Evolutionary conservation across 2,113 vertebrate species (phyloP).

Genomic region (Prunella fulvescens): DNA sequence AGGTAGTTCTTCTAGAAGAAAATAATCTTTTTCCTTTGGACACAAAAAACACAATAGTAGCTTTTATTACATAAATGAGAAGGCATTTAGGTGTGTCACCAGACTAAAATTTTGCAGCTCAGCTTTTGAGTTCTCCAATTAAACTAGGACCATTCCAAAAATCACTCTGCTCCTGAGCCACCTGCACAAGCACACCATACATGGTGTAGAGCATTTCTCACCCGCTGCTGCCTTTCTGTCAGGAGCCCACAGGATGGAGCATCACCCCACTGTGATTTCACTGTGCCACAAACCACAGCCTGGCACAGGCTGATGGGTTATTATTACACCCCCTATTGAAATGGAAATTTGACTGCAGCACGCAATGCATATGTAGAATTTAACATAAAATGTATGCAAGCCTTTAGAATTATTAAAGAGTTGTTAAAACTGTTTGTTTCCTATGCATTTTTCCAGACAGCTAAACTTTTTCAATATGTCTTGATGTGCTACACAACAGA

Average conservation of each 20-base stretch:
- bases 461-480: background rate
- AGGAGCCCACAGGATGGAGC: background rate
- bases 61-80: background rate
- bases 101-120: background rate
- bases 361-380: background rate
- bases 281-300: background rate
- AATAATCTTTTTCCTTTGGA: background rate
- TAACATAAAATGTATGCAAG: background rate
- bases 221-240: background rate
- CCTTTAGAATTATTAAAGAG: background rate
- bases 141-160: background rate
- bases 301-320: background rate
- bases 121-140: background rate
- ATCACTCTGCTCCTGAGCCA: background rate
- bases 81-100: background rate
- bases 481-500: background rate
- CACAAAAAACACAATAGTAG: background rate
- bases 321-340: background rate
- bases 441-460: background rate
- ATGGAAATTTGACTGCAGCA: background rate
- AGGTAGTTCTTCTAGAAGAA: background rate
- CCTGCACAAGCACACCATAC: background rate
- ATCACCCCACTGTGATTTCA: rapidly evolving
- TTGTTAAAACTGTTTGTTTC: background rate
- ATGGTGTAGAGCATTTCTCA: background rate